phyloP scores from a whole-genome alignment of 1,140 invertebrate genomes.

The Zaprionus gabonicus region DNA sequence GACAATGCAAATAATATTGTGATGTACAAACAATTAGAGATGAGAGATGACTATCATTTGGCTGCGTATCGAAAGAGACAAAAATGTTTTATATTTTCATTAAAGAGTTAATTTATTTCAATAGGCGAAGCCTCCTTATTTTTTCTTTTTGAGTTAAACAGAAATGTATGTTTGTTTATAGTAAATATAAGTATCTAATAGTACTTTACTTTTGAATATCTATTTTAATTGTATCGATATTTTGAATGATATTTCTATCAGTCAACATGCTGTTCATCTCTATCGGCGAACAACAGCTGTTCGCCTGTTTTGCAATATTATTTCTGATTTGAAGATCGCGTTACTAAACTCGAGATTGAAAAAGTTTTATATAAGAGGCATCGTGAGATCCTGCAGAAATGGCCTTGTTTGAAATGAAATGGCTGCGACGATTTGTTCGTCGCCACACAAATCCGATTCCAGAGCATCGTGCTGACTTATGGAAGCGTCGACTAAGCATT shows the following conservation, averaged over 20 bases:
- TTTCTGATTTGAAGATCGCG: constrained; percentile 14
- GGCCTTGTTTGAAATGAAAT: constrained; percentile 83
- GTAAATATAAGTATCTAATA: too few species aligned
- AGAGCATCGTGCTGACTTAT: constrained; percentile 85
- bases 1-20: constrained; percentile 4
- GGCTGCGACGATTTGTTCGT: constrained; percentile 86
- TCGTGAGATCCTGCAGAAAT: constrained; percentile 34
- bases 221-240: background rate
- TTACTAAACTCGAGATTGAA: constrained; percentile 2
- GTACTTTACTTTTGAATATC: background rate
- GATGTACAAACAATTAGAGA: constrained; percentile 4
- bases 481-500: constrained; percentile 87
- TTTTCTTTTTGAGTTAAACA: background rate
- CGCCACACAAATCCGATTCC: constrained; percentile 87
- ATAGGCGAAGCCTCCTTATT: background rate
- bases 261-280: constrained; percentile 11
- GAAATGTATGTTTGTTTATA: background rate
- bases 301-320: constrained; percentile 27
- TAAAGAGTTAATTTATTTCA: background rate
- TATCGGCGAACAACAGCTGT: constrained; percentile 41
- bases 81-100: background rate
- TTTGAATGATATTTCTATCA: constrained; percentile 2
- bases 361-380: constrained; percentile 40
- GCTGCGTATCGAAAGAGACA: background rate
- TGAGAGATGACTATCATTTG: background rate